Conservation (phyloP, 2,797 vertebrate genomes). For the Oophaga sylvatica region DNA sequence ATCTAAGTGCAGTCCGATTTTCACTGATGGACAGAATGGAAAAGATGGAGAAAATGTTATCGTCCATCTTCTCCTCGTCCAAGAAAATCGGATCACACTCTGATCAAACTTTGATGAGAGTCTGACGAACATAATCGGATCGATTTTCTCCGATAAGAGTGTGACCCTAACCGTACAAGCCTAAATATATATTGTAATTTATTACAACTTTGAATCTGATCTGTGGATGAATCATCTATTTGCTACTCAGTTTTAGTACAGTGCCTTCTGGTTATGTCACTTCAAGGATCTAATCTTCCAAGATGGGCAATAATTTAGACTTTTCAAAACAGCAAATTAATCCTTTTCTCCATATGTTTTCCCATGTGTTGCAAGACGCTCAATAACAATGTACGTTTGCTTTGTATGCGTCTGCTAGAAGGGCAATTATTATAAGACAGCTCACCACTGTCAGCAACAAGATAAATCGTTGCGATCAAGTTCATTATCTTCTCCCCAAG, state of each 20-base stretch:
- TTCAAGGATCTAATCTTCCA: conserved; percentile 2
- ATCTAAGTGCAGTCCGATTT: no score
- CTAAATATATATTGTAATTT: neutral
- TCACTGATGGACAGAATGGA: no score
- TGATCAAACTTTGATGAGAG: no score
- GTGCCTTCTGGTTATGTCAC: conserved; percentile 1
- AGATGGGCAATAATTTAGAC: conserved; percentile 9
- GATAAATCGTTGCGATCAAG: conserved; percentile 45
- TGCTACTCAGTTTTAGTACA: conserved; percentile 18
- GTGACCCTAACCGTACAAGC: no score
- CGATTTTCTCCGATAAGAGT: no score
- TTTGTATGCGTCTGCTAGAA: conserved; percentile 20
- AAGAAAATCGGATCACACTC: no score
- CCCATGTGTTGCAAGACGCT: conserved; percentile 17
- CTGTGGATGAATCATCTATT: conserved; percentile 20
- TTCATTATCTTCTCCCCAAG: conserved; percentile 47
- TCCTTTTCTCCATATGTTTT: conserved; percentile 31
- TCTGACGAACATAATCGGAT: no score
- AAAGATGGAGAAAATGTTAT: no score
- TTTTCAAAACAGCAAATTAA: conserved; percentile 17
- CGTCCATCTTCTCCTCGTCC: no score
- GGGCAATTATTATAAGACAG: conserved; percentile 42
- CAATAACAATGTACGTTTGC: conserved; percentile 28
- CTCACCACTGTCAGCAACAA: conserved; percentile 26
- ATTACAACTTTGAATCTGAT: neutral